phyloP scores from a whole-genome alignment of 2,797 vertebrate species.

The Cryptoprocta ferox region DNA sequence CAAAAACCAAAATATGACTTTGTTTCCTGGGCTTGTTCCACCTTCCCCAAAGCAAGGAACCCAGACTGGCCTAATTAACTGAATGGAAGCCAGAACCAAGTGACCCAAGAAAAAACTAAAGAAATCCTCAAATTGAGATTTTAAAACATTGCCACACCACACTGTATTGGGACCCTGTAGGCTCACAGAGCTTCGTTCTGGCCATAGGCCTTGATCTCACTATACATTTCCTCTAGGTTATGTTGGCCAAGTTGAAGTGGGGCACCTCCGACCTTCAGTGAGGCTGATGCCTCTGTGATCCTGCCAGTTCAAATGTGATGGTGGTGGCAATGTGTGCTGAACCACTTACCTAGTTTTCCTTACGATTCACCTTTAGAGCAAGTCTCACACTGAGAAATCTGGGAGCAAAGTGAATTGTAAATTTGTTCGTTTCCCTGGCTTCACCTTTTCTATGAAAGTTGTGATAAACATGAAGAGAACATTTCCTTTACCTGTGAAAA shows the following conservation, averaged over 20 bases:
- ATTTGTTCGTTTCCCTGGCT: neutral
- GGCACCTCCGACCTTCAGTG: neutral
- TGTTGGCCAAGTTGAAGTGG: neutral
- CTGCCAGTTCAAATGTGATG: neutral
- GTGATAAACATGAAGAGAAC: neutral
- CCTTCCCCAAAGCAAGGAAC: neutral
- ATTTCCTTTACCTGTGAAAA: conserved; percentile 23
- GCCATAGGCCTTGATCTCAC: neutral
- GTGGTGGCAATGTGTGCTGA: neutral
- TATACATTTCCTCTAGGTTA: neutral
- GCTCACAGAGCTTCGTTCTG: neutral
- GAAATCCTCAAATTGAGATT: neutral
- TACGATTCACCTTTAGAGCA: neutral
- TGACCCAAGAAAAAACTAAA: neutral
- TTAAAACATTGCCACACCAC: neutral
- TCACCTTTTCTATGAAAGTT: neutral
- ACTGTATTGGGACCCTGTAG: neutral
- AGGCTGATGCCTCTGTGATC: neutral
- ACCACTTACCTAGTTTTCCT: neutral
- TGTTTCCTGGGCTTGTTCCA: neutral
- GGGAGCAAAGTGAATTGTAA: neutral
- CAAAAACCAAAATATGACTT: neutral
- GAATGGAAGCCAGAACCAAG: neutral
- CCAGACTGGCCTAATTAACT: neutral
- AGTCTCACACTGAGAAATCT: neutral